A percentile compares a stretch with the other conserved stretches of the same genome.
phyloP scores from a whole-genome alignment of 35 echinoderm and acorn worm genomes.

The Diadema setosum region DNA sequence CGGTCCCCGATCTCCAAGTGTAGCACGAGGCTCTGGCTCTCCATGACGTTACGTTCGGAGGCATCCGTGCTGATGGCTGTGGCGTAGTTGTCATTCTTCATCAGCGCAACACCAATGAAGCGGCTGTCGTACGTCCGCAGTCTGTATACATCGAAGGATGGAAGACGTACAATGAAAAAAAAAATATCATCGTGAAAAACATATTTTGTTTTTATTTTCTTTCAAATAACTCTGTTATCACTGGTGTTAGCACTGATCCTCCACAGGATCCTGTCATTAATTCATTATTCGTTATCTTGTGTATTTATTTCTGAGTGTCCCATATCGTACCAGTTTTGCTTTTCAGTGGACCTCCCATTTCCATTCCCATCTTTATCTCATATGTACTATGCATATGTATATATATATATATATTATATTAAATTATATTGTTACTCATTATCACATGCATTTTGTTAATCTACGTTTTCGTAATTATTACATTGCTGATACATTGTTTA shows the following conservation, averaged over 20 bases:
- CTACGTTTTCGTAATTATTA: too few relatives aligned
- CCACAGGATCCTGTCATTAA: not conserved
- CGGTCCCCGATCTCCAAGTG: constrained; percentile 49
- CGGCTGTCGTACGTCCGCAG: constrained; percentile 69
- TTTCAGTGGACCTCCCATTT: too few relatives aligned
- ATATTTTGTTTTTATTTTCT: not conserved
- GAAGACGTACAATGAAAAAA: not conserved
- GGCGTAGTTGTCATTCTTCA: constrained; percentile 57
- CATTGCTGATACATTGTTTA: too few relatives aligned
- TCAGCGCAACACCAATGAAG: constrained; percentile 44
- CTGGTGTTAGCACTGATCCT: not conserved
- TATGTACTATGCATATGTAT: too few relatives aligned
- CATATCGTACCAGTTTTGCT: too few relatives aligned
- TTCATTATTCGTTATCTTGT: not conserved
- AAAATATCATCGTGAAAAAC: not conserved
- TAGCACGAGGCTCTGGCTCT: constrained; percentile 53
- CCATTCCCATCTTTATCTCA: too few relatives aligned
- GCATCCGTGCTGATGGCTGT: constrained; percentile 61
- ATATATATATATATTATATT: too few relatives aligned
- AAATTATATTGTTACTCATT: too few relatives aligned
- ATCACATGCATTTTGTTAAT: too few relatives aligned
- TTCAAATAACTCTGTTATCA: not conserved
- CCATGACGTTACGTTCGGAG: constrained; percentile 57
- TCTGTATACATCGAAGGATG: not conserved
- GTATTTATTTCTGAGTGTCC: too few relatives aligned